Evolutionary conservation across 2,113 vertebrate genomes (phyloP).

Genomic region (Aix galericulata): DNA sequence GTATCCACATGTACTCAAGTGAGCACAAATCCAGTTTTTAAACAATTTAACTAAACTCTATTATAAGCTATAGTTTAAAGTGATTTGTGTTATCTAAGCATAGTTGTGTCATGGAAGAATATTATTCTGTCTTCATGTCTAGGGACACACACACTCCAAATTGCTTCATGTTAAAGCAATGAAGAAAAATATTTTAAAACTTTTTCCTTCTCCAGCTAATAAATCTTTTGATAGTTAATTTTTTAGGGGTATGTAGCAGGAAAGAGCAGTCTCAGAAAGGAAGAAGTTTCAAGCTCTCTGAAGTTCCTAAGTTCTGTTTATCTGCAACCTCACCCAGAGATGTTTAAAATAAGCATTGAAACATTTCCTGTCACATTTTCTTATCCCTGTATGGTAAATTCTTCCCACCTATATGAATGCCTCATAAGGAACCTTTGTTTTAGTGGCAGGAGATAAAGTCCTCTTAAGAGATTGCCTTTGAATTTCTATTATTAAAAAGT

Average conservation of each 20-base stretch:
- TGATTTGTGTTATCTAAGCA: not conserved
- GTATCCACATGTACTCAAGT: not conserved
- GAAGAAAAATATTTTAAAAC: constrained; percentile 23
- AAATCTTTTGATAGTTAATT: constrained; percentile 38
- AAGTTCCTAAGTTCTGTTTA: constrained; percentile 12
- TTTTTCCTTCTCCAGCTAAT: not conserved
- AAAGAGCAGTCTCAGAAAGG: not conserved
- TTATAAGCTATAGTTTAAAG: not conserved
- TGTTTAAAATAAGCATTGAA: not conserved
- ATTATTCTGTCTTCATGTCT: not conserved
- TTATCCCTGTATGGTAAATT: not conserved
- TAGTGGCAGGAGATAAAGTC: not conserved
- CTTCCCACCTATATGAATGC: not conserved
- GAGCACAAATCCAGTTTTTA: not conserved
- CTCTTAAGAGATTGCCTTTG: not conserved
- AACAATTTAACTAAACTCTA: not conserved
- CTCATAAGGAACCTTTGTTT: not conserved
- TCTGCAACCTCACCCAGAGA: constrained; percentile 21
- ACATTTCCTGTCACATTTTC: constrained; percentile 11
- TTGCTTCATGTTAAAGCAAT: constrained; percentile 22
- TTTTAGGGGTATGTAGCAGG: not conserved
- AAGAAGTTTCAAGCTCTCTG: not conserved
- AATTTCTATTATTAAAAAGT: not conserved
- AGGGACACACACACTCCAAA: not conserved
- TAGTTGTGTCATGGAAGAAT: not conserved